Percentiles rank a stretch among this genome's conserved stretches.
These are phyloP conservation scores for Lasioglossum villosulum DNA, from an alignment of 2,888 invertebrate genomes.

Conservation along the genomic window DNA sequence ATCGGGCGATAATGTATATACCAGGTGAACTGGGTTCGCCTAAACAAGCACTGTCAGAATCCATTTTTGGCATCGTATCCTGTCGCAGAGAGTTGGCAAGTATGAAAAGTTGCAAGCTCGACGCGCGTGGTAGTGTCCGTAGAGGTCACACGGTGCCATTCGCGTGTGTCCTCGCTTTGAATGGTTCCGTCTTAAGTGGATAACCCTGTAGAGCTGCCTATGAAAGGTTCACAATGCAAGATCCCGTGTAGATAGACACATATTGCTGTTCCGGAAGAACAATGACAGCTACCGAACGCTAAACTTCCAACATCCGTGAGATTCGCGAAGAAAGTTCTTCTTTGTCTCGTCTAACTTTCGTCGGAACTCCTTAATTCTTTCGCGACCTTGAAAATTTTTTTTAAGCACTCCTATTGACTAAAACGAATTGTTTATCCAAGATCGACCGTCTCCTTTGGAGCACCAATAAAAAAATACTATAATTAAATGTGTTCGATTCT, in stretches of 20 bases:
- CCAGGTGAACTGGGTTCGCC: neutral
- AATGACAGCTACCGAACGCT: neutral
- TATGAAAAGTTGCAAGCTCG: neutral
- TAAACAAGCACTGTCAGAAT: neutral
- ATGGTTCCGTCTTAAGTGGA: slow-evolving; percentile 1
- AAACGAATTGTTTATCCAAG: neutral
- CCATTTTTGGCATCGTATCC: neutral
- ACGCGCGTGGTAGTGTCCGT: neutral
- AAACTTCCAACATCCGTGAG: neutral
- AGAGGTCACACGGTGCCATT: neutral
- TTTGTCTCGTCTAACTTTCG: neutral
- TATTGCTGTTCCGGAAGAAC: neutral
- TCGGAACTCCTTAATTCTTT: neutral
- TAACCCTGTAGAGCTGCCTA: neutral
- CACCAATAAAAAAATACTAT: neutral
- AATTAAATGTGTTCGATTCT: too few relatives aligned
- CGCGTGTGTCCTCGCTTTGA: neutral
- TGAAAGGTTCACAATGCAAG: neutral
- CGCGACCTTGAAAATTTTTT: neutral
- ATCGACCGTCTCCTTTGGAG: neutral
- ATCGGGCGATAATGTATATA: neutral
- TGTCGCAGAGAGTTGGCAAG: neutral
- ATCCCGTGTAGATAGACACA: neutral
- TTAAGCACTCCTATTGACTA: neutral
- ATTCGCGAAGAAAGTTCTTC: neutral